Evolutionary conservation across 2,888 invertebrate species (phyloP).

Genomic region (Folsomia candida): DNA sequence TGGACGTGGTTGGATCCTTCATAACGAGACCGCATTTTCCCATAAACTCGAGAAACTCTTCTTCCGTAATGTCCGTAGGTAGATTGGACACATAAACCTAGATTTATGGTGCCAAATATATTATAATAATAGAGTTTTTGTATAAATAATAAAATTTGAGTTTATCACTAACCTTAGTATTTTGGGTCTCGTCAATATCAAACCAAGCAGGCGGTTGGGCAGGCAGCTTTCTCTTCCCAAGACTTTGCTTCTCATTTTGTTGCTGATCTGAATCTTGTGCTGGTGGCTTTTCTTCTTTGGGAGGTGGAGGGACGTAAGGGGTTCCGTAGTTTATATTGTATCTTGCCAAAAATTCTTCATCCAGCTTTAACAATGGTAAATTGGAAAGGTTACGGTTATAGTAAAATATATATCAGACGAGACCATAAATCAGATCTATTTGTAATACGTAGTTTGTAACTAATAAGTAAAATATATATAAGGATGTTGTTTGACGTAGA

Average conservation of each 20-base stretch:
- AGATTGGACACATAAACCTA: conserved; percentile 94
- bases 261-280: conserved; percentile 52
- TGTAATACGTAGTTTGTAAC: no score
- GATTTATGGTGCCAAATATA: no score
- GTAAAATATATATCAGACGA: no score
- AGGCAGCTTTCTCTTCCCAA: conserved; percentile 10
- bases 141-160: no score
- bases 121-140: no score
- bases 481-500: no score
- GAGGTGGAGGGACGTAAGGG: conserved; percentile 32
- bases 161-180: no score
- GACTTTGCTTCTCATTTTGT: conserved; percentile 50
- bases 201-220: conserved; percentile 68
- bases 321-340: conserved; percentile 95
- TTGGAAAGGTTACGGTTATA: no score
- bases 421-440: no score
- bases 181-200: conserved; percentile 79
- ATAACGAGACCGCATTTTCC: conserved; percentile 93
- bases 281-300: conserved; percentile 49
- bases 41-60: conserved; percentile 88
- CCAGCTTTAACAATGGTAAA: no score
- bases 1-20: conserved; percentile 74
- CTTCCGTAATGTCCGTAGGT: conserved; percentile 81
- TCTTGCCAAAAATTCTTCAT: conserved; percentile 91
- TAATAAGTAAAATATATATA: no score